Evolutionary conservation across 2,797 vertebrate species (phyloP), one percentile per base, ranked within the genome.

Genomic region (Eutrigla gurnardus): DNA sequence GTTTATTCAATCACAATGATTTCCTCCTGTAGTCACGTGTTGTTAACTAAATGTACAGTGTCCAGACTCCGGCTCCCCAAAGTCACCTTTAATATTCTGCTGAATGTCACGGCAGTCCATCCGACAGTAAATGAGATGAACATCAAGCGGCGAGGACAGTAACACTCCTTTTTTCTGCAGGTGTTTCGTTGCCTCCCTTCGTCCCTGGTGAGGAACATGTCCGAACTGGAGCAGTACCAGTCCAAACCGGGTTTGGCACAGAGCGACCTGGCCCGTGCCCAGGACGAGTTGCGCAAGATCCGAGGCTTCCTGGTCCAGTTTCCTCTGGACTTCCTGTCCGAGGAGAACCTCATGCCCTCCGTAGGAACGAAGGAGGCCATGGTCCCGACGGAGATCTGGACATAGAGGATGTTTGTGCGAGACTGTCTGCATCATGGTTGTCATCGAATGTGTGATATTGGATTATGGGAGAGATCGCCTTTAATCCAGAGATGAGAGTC

Each of bases 361-460:
- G 96, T 99, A 0, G 97, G 97, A 75, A 96, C 96, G 6, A 99
- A 98, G 89, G 98, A 99, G 90, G 92, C 96, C 85, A 99, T 99
- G 83, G 97, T 97, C 61, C 98, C 98, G 5, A 99, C 96, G 64
- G 98, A 99, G 88, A 95, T 97, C 81, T 99, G 98, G 98, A 99
- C 98, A 80, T 99, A 96, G 90, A 75, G 73, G 42, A 65, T 0
- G 5, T 6, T 57, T 60, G 3, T 65, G 46, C 25, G 17, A 46
- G 57, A 49, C 17, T 2, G 13, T 77, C 65, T 62, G 57, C 60
- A 74, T 62, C 49, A 18, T 35, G 57, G 7, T 49, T 55, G 32
- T 75, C 59, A n/a, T 53, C 10, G 25, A 60, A 63, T 36, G 15
- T 66, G 60, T 42, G 47, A 32, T 14, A 35, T 15, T 10, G 77